Conservation (phyloP, 2,888 invertebrate species). For the Blastobasis lacticolella region DNA sequence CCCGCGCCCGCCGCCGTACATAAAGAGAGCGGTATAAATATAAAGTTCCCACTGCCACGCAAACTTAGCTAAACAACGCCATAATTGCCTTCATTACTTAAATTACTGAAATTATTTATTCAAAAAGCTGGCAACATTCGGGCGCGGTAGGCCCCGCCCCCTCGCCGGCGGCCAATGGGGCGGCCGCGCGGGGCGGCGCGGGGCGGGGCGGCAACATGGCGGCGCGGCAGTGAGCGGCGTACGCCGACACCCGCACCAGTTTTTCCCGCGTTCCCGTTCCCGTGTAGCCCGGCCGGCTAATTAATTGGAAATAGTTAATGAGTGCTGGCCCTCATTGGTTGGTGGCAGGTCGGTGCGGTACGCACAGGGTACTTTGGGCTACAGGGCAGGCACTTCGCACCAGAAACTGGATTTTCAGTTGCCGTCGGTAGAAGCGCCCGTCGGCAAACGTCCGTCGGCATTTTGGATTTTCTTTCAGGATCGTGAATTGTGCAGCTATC, state of each 20-base stretch:
- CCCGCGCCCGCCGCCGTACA: constrained; percentile 60
- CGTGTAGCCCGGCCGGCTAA: constrained; percentile 31
- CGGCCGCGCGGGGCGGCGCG: constrained; percentile 17
- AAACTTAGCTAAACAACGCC: constrained; percentile 75
- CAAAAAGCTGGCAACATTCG: constrained; percentile 74
- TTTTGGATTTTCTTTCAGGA: no score
- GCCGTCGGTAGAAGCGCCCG: constrained; percentile 35
- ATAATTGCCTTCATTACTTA: constrained; percentile 76
- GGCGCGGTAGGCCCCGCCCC: constrained; percentile 47
- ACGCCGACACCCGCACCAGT: constrained; percentile 53
- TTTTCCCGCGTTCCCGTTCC: constrained; percentile 31
- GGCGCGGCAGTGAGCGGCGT: constrained; percentile 46
- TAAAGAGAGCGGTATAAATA: constrained; percentile 73
- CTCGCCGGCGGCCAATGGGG: constrained; percentile 41
- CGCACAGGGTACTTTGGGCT: constrained; percentile 8
- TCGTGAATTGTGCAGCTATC: no score
- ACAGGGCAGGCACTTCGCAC: no score
- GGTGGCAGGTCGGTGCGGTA: constrained; percentile 19
- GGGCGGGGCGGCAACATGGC: constrained; percentile 71
- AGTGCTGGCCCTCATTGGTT: constrained; percentile 19
- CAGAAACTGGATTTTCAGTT: background rate
- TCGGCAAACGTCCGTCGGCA: constrained; percentile 35
- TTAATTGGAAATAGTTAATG: constrained; percentile 41
- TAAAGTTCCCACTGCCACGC: constrained; percentile 72
- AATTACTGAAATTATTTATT: constrained; percentile 76